Percentiles rank a stretch among this genome's conserved stretches.
phyloP scores from a whole-genome alignment of 2,888 invertebrate genomes.

The Ceratothoa steindachneri region DNA sequence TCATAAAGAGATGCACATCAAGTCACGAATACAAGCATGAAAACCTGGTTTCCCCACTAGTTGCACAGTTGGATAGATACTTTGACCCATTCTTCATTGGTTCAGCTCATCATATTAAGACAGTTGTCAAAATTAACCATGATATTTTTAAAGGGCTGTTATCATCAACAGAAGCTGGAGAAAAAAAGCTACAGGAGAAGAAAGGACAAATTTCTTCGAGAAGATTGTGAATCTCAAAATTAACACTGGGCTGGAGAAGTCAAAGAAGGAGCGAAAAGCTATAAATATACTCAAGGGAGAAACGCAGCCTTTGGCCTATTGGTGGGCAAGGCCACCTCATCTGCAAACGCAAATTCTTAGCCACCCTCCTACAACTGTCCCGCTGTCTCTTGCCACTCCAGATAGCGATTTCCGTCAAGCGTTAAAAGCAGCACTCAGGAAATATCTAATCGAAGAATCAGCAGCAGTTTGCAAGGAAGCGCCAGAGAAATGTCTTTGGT shows the following conservation, averaged over 20 bases:
- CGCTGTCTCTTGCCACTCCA: conserved; percentile 10
- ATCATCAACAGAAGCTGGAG: conserved; percentile 9
- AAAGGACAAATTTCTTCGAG: neutral
- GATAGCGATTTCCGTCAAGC: conserved; percentile 15
- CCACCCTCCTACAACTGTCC: too few species aligned
- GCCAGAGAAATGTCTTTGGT: too few species aligned
- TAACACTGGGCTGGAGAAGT: conserved; percentile 4
- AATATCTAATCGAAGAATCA: conserved; percentile 11
- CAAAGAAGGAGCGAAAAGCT: conserved; percentile 6
- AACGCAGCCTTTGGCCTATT: conserved; percentile 7
- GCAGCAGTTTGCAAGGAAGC: too few species aligned
- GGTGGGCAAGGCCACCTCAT: conserved; percentile 9
- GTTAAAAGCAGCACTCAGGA: conserved; percentile 11
- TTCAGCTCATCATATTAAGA: conserved; percentile 3
- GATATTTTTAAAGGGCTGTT: conserved; percentile 17
- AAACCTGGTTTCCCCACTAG: neutral
- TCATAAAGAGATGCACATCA: neutral
- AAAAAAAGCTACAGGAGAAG: neutral
- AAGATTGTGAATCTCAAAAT: conserved; percentile 15
- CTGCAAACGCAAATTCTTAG: too few species aligned
- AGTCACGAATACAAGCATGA: conserved; percentile 5
- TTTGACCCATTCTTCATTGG: conserved; percentile 4
- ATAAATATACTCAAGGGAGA: conserved; percentile 13
- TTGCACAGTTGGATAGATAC: neutral
- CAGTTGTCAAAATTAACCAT: conserved; percentile 1